A percentile compares a stretch with the other conserved stretches of the same genome.
phyloP scores from a whole-genome alignment of 2,113 vertebrate genomes.

The Neodon shergylaensis region DNA sequence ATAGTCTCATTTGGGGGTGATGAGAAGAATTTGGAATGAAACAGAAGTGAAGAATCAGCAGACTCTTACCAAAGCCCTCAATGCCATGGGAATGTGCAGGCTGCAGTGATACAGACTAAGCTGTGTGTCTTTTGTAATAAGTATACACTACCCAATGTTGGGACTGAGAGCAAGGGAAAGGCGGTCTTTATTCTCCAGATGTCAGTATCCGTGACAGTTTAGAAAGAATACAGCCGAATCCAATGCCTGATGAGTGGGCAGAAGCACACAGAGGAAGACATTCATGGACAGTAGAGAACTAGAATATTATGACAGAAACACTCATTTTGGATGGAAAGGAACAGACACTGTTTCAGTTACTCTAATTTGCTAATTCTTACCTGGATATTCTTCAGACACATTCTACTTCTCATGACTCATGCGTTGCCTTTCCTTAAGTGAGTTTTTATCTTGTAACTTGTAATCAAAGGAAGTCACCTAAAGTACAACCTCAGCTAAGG shows the following conservation, averaged over 20 bases:
- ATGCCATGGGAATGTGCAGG: background rate
- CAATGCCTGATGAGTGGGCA: background rate
- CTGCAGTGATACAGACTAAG: background rate
- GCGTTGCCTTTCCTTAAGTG: background rate
- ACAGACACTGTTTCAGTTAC: background rate
- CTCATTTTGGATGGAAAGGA: background rate
- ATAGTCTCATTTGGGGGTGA: background rate
- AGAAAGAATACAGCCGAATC: background rate
- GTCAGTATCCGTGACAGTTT: background rate
- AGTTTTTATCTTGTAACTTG: background rate
- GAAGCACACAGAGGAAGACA: background rate
- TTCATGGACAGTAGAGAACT: background rate
- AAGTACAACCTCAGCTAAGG: background rate
- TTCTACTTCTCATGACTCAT: background rate
- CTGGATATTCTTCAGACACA: background rate
- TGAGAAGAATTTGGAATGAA: background rate
- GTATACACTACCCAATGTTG: background rate
- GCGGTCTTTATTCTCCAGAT: background rate
- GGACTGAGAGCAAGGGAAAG: background rate
- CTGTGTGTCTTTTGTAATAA: background rate
- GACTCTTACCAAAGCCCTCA: background rate
- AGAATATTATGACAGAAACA: background rate
- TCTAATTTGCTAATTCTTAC: background rate
- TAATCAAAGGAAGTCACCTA: background rate
- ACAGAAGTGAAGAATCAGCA: background rate